These are phyloP conservation scores for Camponotus pennsylvanicus DNA, from an alignment of 1,140 invertebrate genomes.

Conservation along the genomic window DNA sequence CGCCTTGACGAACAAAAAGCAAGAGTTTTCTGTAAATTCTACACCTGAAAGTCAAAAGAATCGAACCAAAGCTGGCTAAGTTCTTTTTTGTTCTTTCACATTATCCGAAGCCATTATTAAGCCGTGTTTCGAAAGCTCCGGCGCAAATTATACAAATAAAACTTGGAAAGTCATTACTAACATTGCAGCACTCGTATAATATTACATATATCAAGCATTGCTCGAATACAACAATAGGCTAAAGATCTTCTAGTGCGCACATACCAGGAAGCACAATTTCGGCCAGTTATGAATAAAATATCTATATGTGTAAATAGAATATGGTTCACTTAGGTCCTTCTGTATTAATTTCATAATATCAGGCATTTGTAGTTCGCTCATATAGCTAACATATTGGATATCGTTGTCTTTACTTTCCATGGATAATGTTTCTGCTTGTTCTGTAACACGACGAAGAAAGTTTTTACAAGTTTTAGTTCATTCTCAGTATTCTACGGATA, in stretches of 20 bases:
- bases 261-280: slow-evolving; percentile 98
- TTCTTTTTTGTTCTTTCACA: slow-evolving; percentile 22
- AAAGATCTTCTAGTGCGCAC: slow-evolving; percentile 76
- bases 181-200: neutral
- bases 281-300: slow-evolving; percentile 99
- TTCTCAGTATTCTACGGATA: neutral
- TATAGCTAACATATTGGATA: slow-evolving; percentile 91
- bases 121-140: neutral
- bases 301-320: slow-evolving; percentile 99
- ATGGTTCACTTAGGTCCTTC: slow-evolving; percentile 99
- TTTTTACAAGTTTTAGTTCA: neutral
- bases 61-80: slow-evolving; percentile 40
- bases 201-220: neutral
- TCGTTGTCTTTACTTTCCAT: slow-evolving; percentile 78
- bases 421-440: slow-evolving; percentile 76
- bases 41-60: slow-evolving; percentile 35
- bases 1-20: slow-evolving; percentile 86
- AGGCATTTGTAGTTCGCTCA: slow-evolving; percentile 96
- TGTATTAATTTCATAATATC: slow-evolving; percentile 99
- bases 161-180: neutral
- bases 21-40: slow-evolving; percentile 68
- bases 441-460: slow-evolving; percentile 66
- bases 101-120: slow-evolving; percentile 1
- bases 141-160: neutral
- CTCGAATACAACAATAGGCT: slow-evolving; percentile 6